Evolutionary conservation across 1,140 invertebrate genomes (phyloP).

Genomic region (Eufriesea mexicana): DNA sequence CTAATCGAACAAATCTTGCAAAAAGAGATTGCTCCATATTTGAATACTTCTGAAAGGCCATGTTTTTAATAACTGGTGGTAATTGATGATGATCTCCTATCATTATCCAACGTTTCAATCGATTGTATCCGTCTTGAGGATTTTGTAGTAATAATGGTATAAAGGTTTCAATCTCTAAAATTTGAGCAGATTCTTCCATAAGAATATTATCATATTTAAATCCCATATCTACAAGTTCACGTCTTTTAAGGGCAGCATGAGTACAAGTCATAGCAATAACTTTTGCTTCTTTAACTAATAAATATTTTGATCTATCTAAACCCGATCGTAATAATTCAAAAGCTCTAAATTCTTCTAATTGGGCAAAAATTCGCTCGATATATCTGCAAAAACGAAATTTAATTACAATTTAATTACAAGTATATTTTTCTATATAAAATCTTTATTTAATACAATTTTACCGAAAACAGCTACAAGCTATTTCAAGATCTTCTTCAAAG

Average conservation of each 20-base stretch:
- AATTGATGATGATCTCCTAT: conserved; percentile 99
- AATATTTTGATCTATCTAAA: conserved; percentile 96
- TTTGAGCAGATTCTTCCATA: conserved; percentile 99
- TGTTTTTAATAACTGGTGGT: conserved; percentile 99
- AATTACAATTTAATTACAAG: conserved; percentile 22
- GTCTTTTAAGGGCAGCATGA: conserved; percentile 97
- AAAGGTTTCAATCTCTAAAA: conserved; percentile 99
- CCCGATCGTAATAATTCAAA: conserved; percentile 98
- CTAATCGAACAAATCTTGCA: conserved; percentile 96
- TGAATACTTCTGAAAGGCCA: conserved; percentile 99
- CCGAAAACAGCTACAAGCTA: conserved; percentile 96
- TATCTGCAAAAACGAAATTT: conserved; percentile 84
- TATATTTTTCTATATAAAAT: not conserved
- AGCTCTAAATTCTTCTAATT: conserved; percentile 98
- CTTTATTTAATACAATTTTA: conserved; percentile 74
- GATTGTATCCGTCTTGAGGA: conserved; percentile 96
- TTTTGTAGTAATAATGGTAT: conserved; percentile 98
- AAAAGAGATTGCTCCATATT: conserved; percentile 99
- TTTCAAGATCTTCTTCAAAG: conserved; percentile 94
- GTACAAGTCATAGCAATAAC: conserved; percentile 99
- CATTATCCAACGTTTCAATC: conserved; percentile 99
- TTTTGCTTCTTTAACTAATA: conserved; percentile 99
- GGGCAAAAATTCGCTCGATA: conserved; percentile 97
- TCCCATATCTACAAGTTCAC: conserved; percentile 97
- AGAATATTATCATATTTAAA: conserved; percentile 99